Evolutionary conservation across 2,888 invertebrate genomes (phyloP).

Genomic region (Chaetogeoica ovagalla): DNA sequence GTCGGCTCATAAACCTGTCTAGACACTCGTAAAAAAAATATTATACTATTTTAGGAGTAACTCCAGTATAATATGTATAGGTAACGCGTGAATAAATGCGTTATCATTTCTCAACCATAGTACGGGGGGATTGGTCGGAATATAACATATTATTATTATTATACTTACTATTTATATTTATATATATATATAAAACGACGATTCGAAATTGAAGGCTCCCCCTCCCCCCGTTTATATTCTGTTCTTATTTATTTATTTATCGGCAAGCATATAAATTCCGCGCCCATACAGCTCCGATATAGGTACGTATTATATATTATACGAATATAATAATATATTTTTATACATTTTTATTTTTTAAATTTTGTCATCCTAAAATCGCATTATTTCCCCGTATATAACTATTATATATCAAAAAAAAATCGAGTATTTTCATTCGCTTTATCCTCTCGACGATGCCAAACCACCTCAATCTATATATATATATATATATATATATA

Average conservation of each 20-base stretch:
- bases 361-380: not conserved
- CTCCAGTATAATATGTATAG: not conserved
- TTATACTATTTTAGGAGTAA: slow-evolving; percentile 13
- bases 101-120: slow-evolving; percentile 25
- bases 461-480: too few relatives aligned
- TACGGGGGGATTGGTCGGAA: not conserved
- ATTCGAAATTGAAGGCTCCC: not conserved
- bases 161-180: not conserved
- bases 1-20: slow-evolving; percentile 35
- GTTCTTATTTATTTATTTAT: not conserved
- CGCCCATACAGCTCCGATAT: too few relatives aligned
- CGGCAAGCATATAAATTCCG: too few relatives aligned
- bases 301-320: too few relatives aligned
- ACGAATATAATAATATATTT: not conserved
- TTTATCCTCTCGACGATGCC: slow-evolving; percentile 14
- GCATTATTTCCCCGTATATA: not conserved
- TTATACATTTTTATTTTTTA: not conserved
- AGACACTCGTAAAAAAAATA: slow-evolving; percentile 12
- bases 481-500: not conserved
- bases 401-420: not conserved
- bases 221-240: not conserved
- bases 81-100: not conserved
- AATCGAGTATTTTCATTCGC: slow-evolving; percentile 12
- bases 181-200: too few relatives aligned
- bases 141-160: slow-evolving; percentile 10